Percentiles rank a stretch among this genome's conserved stretches.
Evolutionary conservation across 1,140 invertebrate genomes (phyloP).

Genomic region (Drosophila aff.): DNA sequence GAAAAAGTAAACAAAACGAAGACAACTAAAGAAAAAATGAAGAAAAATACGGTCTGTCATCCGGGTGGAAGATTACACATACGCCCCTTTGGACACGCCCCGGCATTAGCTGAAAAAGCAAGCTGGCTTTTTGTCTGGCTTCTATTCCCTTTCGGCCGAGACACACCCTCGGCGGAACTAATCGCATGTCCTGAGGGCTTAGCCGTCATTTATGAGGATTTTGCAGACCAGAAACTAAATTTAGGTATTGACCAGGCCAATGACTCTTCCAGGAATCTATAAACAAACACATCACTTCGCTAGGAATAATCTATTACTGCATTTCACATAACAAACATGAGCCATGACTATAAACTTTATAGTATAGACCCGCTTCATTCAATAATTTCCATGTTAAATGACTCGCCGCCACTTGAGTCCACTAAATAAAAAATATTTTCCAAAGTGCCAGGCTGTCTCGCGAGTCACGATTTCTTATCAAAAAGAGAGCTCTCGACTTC

Average conservation of each 20-base stretch:
- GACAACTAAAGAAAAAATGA: neutral
- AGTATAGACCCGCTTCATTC: neutral
- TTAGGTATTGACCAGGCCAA: slow-evolving; percentile 20
- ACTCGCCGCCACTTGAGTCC: slow-evolving; percentile 22
- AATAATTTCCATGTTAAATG: slow-evolving; percentile 41
- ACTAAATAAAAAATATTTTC: slow-evolving; percentile 26
- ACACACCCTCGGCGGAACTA: slow-evolving; percentile 45
- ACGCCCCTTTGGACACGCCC: slow-evolving; percentile 65
- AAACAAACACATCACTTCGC: slow-evolving; percentile 6
- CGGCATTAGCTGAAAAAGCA: slow-evolving; percentile 34
- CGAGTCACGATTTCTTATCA: slow-evolving; percentile 62
- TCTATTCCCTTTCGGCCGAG: slow-evolving; percentile 19
- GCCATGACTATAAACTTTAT: neutral
- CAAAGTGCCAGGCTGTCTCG: slow-evolving; percentile 56
- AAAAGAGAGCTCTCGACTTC: slow-evolving; percentile 30
- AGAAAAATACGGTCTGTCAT: slow-evolving; percentile 57
- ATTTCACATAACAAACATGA: slow-evolving; percentile 14
- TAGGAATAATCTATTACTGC: slow-evolving; percentile 16
- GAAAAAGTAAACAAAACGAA: slow-evolving; percentile 44
- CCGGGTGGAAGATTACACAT: slow-evolving; percentile 79
- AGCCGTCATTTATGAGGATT: neutral
- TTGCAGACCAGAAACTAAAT: slow-evolving; percentile 14
- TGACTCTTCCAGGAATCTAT: slow-evolving; percentile 25
- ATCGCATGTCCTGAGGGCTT: slow-evolving; percentile 26
- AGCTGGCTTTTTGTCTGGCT: slow-evolving; percentile 22